phyloP scores from a whole-genome alignment of 2,888 invertebrate genomes.

The Petrophora chlorosata region DNA sequence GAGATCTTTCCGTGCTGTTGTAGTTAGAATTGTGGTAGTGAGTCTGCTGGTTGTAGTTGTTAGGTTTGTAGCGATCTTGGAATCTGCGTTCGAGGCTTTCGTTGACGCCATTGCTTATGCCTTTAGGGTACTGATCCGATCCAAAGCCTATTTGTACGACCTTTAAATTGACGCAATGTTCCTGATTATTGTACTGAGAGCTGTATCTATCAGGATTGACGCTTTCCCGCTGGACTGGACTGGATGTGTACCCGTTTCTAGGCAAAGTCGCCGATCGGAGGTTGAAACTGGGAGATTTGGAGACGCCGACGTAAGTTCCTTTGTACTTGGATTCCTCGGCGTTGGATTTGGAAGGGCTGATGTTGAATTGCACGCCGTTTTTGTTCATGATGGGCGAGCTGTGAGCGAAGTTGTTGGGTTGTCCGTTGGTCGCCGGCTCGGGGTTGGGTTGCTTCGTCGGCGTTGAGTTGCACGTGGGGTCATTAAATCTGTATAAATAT shows the following conservation, averaged over 20 bases:
- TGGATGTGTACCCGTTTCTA: constrained; percentile 85
- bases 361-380: constrained; percentile 81
- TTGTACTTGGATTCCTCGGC: constrained; percentile 75
- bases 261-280: constrained; percentile 88
- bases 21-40: constrained; percentile 75
- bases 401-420: constrained; percentile 71
- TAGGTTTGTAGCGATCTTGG: constrained; percentile 79
- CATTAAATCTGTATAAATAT: constrained; percentile 84
- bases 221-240: constrained; percentile 65
- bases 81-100: constrained; percentile 77
- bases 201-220: constrained; percentile 80
- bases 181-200: constrained; percentile 80
- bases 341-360: constrained; percentile 74
- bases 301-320: constrained; percentile 63
- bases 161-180: constrained; percentile 82
- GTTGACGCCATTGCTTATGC: constrained; percentile 74
- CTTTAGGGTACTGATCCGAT: constrained; percentile 84
- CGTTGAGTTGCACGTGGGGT: constrained; percentile 82
- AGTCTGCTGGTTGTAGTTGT: constrained; percentile 63
- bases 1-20: constrained; percentile 69
- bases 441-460: constrained; percentile 55
- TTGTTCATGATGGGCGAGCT: constrained; percentile 83
- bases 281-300: constrained; percentile 78
- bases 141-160: constrained; percentile 85
- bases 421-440: constrained; percentile 59